Conservation (phyloP, 2,888 invertebrate genomes). For the Lepidonotus clava region DNA sequence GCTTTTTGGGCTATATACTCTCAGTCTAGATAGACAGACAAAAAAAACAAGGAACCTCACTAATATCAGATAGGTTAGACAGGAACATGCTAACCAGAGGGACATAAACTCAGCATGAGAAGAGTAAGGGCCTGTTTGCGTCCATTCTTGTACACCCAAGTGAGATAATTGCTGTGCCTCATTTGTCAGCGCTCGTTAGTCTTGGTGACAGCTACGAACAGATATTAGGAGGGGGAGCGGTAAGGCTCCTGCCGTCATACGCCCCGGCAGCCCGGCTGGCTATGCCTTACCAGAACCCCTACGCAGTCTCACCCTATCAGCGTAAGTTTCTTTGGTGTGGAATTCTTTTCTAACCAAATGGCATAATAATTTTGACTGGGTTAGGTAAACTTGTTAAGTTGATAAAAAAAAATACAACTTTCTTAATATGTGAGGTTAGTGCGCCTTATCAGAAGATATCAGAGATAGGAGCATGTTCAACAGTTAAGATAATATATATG, state of each 20-base stretch:
- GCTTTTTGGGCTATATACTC: too few relatives aligned
- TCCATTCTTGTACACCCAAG: neutral
- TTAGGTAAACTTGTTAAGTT: neutral
- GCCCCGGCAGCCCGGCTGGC: slow-evolving; percentile 27
- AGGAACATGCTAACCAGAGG: too few relatives aligned
- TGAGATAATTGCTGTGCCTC: neutral
- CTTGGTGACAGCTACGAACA: slow-evolving; percentile 42
- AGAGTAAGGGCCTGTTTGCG: neutral
- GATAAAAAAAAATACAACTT: neutral
- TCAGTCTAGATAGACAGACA: too few relatives aligned
- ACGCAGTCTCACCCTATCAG: slow-evolving; percentile 40
- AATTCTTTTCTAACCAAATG: neutral
- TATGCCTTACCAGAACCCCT: slow-evolving; percentile 36
- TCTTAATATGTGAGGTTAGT: too few relatives aligned
- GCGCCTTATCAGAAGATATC: too few relatives aligned
- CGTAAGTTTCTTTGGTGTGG: slow-evolving; percentile 29
- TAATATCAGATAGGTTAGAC: too few relatives aligned
- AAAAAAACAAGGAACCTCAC: too few relatives aligned
- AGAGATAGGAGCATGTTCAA: too few relatives aligned
- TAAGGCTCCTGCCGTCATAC: slow-evolving; percentile 35
- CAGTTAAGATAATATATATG: too few relatives aligned
- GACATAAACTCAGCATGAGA: slow-evolving; percentile 4
- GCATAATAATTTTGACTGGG: neutral
- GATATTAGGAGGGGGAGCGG: slow-evolving; percentile 42
- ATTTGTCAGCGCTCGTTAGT: slow-evolving; percentile 46